Conservation (phyloP, 2,113 vertebrate species). For the Anoura caudifer region DNA sequence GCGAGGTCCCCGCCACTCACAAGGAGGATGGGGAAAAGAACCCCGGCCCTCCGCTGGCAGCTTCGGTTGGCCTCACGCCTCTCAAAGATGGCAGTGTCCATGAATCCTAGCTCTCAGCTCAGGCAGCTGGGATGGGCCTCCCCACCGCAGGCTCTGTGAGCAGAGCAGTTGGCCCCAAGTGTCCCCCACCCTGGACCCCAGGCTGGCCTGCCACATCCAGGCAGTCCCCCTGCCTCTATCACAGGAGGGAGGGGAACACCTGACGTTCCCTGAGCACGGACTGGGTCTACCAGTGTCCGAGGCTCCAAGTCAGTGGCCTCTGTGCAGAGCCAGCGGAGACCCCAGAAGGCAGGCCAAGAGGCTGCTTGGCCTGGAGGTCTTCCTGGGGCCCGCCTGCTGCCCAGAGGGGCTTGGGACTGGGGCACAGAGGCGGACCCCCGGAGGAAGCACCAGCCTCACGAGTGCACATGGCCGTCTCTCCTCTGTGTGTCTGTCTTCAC, state of each 20-base stretch:
- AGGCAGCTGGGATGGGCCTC: background rate
- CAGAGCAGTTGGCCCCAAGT: background rate
- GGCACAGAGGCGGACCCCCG: no score
- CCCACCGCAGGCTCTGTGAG: background rate
- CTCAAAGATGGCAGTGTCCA: background rate
- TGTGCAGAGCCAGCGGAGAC: background rate
- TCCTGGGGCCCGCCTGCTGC: no score
- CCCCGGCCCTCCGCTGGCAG: background rate
- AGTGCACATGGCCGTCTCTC: accelerated
- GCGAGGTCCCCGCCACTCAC: background rate
- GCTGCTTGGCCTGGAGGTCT: no score
- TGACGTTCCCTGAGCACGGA: accelerated
- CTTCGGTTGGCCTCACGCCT: background rate
- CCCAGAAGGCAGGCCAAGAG: background rate
- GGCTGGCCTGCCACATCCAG: no score
- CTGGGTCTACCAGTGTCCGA: background rate
- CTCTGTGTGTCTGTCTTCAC: background rate
- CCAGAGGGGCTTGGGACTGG: no score
- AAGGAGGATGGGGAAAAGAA: background rate
- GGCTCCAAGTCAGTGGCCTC: background rate
- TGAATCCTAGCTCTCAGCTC: background rate
- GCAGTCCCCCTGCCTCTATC: background rate
- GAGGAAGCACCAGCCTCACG: no score
- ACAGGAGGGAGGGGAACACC: accelerated
- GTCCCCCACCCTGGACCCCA: background rate